A percentile compares a stretch with the other conserved stretches of the same genome.
These are phyloP conservation scores for Leptodactylus fuscus DNA, from an alignment of 2,113 vertebrate species.

Conservation along the genomic window DNA sequence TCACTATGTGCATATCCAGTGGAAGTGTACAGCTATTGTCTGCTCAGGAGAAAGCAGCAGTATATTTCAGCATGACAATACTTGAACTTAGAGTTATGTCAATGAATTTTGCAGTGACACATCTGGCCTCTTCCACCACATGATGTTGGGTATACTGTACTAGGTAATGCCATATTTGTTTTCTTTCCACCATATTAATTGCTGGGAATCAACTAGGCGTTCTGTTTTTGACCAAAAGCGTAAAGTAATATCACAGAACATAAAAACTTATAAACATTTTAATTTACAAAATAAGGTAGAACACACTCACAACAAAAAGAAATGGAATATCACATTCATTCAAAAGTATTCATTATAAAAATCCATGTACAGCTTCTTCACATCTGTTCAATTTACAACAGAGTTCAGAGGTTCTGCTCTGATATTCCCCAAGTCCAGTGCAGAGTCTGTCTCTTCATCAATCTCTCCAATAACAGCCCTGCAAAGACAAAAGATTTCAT, in stretches of 20 bases:
- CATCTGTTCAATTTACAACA: slow-evolving; percentile 88
- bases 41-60: no score
- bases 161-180: no score
- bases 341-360: slow-evolving; percentile 67
- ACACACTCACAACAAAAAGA: slow-evolving; percentile 66
- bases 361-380: slow-evolving; percentile 74
- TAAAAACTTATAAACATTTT: slow-evolving; percentile 77
- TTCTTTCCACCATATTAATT: no score
- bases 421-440: slow-evolving; percentile 95
- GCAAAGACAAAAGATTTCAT: slow-evolving; percentile 51
- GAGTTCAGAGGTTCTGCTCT: slow-evolving; percentile 96
- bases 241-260: slow-evolving; percentile 49
- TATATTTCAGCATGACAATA: no score
- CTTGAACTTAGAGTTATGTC: no score
- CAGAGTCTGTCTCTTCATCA: slow-evolving; percentile 96
- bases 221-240: no score
- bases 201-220: no score
- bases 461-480: slow-evolving; percentile 98
- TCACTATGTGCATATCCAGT: no score
- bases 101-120: no score
- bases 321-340: slow-evolving; percentile 56
- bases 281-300: slow-evolving; percentile 76
- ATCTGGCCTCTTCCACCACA: no score
- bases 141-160: no score
- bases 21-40: no score